These are phyloP conservation scores for Hozukius guyotensis DNA, from an alignment of 2,797 vertebrate species.

Conservation along the genomic window DNA sequence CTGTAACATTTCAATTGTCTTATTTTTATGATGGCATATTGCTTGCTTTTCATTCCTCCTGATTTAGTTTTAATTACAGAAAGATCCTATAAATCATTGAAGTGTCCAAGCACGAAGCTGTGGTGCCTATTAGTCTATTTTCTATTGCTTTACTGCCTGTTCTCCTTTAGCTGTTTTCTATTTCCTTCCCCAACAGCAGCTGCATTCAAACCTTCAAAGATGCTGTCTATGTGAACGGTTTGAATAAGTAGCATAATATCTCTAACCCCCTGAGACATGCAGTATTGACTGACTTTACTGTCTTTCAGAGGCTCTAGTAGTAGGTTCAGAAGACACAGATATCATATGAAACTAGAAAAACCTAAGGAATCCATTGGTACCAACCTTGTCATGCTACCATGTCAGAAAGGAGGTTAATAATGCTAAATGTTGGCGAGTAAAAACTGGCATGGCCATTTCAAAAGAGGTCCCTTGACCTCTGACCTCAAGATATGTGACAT, in stretches of 20 bases:
- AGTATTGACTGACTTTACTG: no score
- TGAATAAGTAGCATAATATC: slow-evolving; percentile 12
- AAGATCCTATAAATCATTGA: background rate
- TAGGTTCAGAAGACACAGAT: no score
- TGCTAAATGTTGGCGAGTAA: no score
- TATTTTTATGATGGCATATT: background rate
- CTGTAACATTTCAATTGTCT: background rate
- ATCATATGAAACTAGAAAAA: no score
- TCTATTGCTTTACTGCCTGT: background rate
- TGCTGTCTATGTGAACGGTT: background rate
- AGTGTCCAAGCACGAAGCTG: background rate
- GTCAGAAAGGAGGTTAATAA: no score
- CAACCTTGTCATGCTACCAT: no score
- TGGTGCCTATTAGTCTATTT: background rate
- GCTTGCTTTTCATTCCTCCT: background rate
- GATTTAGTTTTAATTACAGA: background rate
- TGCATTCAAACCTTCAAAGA: slow-evolving; percentile 6
- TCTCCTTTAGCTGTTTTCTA: background rate
- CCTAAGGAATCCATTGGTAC: no score
- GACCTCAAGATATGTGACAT: no score
- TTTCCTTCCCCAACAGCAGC: background rate
- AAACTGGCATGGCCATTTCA: no score
- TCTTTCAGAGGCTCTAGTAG: no score
- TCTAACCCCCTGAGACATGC: background rate
- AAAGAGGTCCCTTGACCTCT: no score